A percentile compares a stretch with the other conserved stretches of the same genome.
Conservation (phyloP, 2,113 vertebrate species). For the Sinosuthora webbiana region DNA sequence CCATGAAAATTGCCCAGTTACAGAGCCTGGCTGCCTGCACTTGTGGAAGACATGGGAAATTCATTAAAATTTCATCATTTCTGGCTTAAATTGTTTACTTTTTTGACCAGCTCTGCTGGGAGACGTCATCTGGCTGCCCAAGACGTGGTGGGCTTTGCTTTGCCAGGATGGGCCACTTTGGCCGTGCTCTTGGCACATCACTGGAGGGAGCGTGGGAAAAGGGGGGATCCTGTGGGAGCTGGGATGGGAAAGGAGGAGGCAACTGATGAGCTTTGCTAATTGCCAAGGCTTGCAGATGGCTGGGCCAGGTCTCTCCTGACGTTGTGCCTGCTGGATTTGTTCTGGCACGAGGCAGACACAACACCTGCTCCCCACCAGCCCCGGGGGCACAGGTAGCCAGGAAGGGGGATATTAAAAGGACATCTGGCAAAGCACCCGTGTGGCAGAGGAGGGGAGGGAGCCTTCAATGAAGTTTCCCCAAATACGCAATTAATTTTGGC, state of each 20-base stretch:
- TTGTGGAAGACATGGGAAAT: not conserved
- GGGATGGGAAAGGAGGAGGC: not conserved
- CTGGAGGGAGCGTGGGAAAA: not conserved
- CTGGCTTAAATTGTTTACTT: not conserved
- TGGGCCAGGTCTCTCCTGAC: rapidly evolving
- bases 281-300: not conserved
- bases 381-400: not conserved
- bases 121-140: not conserved
- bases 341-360: not conserved
- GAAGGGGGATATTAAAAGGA: not conserved
- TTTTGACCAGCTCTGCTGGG: not conserved
- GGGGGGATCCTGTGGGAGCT: not conserved
- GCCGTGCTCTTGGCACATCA: rapidly evolving
- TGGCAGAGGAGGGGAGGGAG: not conserved
- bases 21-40: not conserved
- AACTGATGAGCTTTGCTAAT: constrained; percentile 2
- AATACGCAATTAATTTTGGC: constrained; percentile 65
- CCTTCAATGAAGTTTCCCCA: constrained; percentile 33
- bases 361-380: not conserved
- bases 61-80: not conserved
- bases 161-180: not conserved
- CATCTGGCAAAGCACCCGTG: not conserved
- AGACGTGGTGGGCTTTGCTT: not conserved
- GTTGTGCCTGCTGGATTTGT: not conserved
- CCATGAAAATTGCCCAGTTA: not conserved